phyloP scores from a whole-genome alignment of 2,888 invertebrate species.

The Drosophila fulvimacula region DNA sequence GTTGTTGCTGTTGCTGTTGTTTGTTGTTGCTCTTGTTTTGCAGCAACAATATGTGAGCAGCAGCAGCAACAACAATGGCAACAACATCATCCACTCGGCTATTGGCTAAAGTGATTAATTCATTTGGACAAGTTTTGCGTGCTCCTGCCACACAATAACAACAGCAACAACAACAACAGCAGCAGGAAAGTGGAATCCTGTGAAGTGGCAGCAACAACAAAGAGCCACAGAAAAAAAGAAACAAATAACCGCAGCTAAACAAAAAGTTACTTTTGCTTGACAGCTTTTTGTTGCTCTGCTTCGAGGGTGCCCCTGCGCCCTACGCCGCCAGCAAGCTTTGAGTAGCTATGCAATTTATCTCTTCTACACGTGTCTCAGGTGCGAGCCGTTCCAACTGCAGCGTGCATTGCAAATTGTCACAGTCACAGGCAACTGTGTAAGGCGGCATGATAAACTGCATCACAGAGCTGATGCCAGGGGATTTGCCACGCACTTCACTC shows the following conservation, averaged over 20 bases:
- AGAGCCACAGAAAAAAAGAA: background rate
- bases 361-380: conserved; percentile 44
- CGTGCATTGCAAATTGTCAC: conserved; percentile 44
- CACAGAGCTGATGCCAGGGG: conserved; percentile 26
- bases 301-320: conserved; percentile 12
- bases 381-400: conserved; percentile 30
- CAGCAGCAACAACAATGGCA: conserved; percentile 24
- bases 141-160: conserved; percentile 45
- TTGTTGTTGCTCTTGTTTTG: conserved; percentile 13
- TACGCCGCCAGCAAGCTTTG: conserved; percentile 13
- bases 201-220: conserved; percentile 43
- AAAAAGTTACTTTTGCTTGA: conserved; percentile 69
- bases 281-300: conserved; percentile 57
- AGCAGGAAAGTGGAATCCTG: conserved; percentile 12
- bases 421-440: conserved; percentile 27
- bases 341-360: conserved; percentile 71
- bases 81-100: conserved; percentile 68
- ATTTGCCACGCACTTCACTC: conserved; percentile 38
- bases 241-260: conserved; percentile 38
- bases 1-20: conserved; percentile 22
- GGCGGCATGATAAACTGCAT: conserved; percentile 56
- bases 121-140: conserved; percentile 75
- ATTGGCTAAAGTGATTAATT: conserved; percentile 76
- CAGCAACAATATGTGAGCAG: conserved; percentile 29
- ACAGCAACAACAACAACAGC: background rate